Percentiles rank a stretch among this genome's conserved stretches.
Conservation (phyloP, 2,113 vertebrate genomes). For the Calidris pugnax region DNA sequence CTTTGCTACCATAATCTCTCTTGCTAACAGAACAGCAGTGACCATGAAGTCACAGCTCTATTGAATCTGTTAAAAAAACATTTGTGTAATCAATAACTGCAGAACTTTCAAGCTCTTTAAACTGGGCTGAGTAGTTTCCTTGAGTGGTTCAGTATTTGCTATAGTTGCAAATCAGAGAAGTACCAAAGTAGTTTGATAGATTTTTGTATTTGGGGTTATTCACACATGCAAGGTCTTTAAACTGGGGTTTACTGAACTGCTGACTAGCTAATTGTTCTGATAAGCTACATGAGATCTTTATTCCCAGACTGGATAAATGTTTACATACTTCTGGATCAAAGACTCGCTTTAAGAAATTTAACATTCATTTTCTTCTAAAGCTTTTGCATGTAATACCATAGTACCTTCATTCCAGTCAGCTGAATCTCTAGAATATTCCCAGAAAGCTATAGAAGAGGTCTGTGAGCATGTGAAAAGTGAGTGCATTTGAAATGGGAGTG, state of each 20-base stretch:
- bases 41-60: not conserved
- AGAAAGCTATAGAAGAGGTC: not conserved
- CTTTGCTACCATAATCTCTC: not conserved
- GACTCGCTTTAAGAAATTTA: not conserved
- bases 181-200: not conserved
- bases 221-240: not conserved
- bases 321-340: not conserved
- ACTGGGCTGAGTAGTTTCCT: not conserved
- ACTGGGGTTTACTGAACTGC: not conserved
- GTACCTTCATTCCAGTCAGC: not conserved
- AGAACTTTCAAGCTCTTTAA: not conserved
- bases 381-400: not conserved
- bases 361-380: not conserved
- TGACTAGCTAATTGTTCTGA: not conserved
- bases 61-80: not conserved
- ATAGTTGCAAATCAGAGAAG: not conserved
- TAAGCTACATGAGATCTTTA: not conserved
- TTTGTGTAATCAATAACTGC: not conserved
- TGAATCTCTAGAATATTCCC: not conserved
- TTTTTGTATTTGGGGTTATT: not conserved
- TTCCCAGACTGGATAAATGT: not conserved
- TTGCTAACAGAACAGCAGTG: not conserved
- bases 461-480: not conserved
- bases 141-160: not conserved
- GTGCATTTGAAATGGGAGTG: not conserved